Conservation (phyloP, 2,888 invertebrate genomes). For the Pogonocherus hispidulus region DNA sequence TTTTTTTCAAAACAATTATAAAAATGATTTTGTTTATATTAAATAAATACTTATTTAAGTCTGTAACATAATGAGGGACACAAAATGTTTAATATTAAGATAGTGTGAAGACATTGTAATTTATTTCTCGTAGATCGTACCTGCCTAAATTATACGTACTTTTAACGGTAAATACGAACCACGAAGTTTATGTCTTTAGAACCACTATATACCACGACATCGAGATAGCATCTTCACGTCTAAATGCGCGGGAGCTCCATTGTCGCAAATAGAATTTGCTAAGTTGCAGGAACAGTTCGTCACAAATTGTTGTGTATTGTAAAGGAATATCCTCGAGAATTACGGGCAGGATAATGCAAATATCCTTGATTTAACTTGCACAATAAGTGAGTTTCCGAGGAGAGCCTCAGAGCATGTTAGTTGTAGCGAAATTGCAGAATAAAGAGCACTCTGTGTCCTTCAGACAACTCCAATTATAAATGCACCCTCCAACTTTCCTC, state of each 20-base stretch:
- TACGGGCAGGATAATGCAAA: conserved; percentile 52
- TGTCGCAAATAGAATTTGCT: conserved; percentile 26
- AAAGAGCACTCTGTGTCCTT: conserved; percentile 55
- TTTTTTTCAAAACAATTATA: no score
- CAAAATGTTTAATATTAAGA: no score
- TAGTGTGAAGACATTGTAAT: no score
- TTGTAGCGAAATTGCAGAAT: conserved; percentile 56
- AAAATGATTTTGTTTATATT: no score
- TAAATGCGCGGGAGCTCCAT: conserved; percentile 14
- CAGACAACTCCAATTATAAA: conserved; percentile 57
- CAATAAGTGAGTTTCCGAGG: conserved; percentile 49
- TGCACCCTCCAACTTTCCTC: conserved; percentile 51
- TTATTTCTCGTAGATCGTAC: no score
- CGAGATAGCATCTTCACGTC: neutral
- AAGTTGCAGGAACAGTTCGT: conserved; percentile 41
- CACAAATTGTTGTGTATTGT: conserved; percentile 43
- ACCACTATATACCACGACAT: neutral
- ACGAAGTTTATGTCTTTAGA: neutral
- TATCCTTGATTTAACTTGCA: conserved; percentile 55
- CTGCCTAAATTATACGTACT: neutral
- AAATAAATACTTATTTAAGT: no score
- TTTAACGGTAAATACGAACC: neutral
- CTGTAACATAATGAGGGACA: no score
- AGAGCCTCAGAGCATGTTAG: conserved; percentile 51
- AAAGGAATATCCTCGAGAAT: conserved; percentile 39